phyloP scores from a whole-genome alignment of 1,140 invertebrate genomes.

The Drosophila pectinifera region DNA sequence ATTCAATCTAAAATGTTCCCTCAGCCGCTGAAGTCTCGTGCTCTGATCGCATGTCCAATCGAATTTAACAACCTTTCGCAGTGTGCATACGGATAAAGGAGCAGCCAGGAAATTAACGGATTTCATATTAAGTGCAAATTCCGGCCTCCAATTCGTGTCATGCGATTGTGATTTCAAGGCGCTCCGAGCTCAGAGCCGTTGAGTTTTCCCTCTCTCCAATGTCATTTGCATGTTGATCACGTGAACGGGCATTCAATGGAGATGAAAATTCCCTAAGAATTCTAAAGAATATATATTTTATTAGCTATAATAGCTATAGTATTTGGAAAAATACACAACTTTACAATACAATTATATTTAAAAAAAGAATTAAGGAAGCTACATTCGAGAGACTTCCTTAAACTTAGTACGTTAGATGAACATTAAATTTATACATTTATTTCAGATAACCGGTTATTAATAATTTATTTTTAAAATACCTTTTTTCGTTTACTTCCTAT shows the following conservation, averaged over 20 bases:
- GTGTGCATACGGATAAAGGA: slow-evolving; percentile 48
- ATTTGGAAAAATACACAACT: too few relatives aligned
- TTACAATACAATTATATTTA: too few relatives aligned
- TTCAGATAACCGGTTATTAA: too few relatives aligned
- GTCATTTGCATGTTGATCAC: slow-evolving; percentile 20
- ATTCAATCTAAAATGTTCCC: slow-evolving; percentile 71
- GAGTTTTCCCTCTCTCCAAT: background rate
- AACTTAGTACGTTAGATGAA: too few relatives aligned
- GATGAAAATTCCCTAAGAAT: background rate
- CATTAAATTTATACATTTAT: too few relatives aligned
- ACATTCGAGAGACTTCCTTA: too few relatives aligned
- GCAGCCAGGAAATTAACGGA: slow-evolving; percentile 60
- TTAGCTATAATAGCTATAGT: too few relatives aligned
- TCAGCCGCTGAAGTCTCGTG: slow-evolving; percentile 34
- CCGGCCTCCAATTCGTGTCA: slow-evolving; percentile 58
- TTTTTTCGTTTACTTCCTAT: too few relatives aligned
- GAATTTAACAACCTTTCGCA: slow-evolving; percentile 74
- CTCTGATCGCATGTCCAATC: slow-evolving; percentile 73
- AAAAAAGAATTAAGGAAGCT: too few relatives aligned
- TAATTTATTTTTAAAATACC: too few relatives aligned
- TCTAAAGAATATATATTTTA: background rate
- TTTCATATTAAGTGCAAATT: slow-evolving; percentile 75
- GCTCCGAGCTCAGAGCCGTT: slow-evolving; percentile 27
- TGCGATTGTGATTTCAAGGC: slow-evolving; percentile 75
- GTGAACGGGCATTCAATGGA: background rate